Evolutionary conservation across 2,888 invertebrate species (phyloP), one percentile per base, ranked within the genome.

Genomic region (Euclidia mi): DNA sequence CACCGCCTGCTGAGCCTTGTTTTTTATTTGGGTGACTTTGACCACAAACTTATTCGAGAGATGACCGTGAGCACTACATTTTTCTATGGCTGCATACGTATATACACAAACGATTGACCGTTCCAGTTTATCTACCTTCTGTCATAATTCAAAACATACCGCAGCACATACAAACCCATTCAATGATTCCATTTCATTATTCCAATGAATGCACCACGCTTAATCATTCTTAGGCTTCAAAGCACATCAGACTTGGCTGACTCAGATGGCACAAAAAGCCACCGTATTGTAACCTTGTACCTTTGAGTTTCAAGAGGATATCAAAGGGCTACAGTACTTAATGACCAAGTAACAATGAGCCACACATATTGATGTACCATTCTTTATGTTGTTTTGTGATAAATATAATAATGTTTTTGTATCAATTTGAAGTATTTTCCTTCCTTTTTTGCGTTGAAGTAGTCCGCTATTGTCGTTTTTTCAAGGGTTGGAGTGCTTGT

Each of bases 311-410:
- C 68, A 63, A 77, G 71, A 60, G 74, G 37, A 50, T 61, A 62
- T 78, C 71, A 85, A 88, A 89, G 91, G 89, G 85, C 88, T 86
- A 65, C 76, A 87, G 88, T 75, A 73, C 76, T 79, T 90, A 88
- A 88, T 89, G 87, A 88, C 82, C 65, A 56, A 3, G 61, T 59
- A 69, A 82, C 84, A 85, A 85, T 75, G 63, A 65, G 56, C 67
- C 62, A 66, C 76, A 71, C 78, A 74, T 67, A 74, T 63, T 60
- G 57, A 64, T 74, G 65, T 48, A 47, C 52, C 57, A 50, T 62
- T 44, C 64, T 65, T 62, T 68, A n/a, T 59, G 65, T 56, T 67
- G 73, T 78, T 80, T 80, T 76, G 79, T 76, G 73, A 74, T 71
- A 71, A 72, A 70, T 75, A 70, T 71, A 70, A 77, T 60, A 60